A percentile compares a stretch with the other conserved stretches of the same genome.
phyloP scores from a whole-genome alignment of 2,797 vertebrate genomes.

The Aselliscus stoliczkanus region DNA sequence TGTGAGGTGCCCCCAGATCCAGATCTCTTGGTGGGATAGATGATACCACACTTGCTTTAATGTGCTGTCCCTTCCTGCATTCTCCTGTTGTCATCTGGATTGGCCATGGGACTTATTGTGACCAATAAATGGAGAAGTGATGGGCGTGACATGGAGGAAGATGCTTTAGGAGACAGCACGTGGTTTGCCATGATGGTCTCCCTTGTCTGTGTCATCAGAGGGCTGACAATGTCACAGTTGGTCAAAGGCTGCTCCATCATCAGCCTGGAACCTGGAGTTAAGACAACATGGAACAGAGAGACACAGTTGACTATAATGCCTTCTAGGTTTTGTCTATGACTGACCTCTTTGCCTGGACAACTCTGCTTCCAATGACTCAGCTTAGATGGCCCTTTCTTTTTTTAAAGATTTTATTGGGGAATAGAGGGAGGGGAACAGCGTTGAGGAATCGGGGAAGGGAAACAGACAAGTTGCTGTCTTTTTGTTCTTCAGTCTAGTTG shows the following conservation, averaged over 20 bases:
- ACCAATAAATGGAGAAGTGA: not conserved
- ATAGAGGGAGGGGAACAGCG: no score
- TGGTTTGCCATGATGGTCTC: not conserved
- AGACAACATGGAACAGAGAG: accelerated
- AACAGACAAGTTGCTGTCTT: no score
- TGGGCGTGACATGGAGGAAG: not conserved
- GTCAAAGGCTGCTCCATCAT: not conserved
- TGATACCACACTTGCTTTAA: accelerated
- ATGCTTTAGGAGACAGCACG: not conserved
- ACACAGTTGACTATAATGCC: accelerated
- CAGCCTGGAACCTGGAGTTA: not conserved
- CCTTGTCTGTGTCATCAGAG: not conserved
- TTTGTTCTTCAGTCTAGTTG: no score
- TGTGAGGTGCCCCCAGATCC: not conserved
- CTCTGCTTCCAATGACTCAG: not conserved
- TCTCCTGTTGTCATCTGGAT: not conserved
- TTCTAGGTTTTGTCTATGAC: not conserved
- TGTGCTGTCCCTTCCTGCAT: not conserved
- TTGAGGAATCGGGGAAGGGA: no score
- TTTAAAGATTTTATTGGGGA: no score
- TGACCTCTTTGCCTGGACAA: not conserved
- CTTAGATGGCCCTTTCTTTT: not conserved
- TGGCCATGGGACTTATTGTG: not conserved
- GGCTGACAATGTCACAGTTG: not conserved
- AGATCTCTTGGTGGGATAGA: accelerated